These are phyloP conservation scores for Lumbricus terrestris DNA, from an alignment of 2,888 invertebrate genomes.

Conservation along the genomic window DNA sequence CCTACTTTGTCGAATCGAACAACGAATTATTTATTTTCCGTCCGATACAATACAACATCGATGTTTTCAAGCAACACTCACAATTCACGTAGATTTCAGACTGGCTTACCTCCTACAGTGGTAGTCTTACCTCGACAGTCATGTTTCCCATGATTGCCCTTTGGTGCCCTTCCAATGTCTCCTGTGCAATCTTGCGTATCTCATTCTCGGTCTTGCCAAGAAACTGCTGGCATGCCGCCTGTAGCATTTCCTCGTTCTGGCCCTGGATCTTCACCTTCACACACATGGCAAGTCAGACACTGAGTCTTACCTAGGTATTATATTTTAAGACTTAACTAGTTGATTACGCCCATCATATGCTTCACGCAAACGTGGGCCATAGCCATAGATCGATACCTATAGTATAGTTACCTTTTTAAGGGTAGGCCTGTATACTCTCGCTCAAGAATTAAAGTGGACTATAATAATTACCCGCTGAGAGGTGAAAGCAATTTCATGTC, in stretches of 20 bases:
- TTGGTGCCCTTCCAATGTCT: slow-evolving; percentile 62
- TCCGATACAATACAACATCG: no score
- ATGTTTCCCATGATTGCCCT: slow-evolving; percentile 62
- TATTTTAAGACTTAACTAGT: neutral
- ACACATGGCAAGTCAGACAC: neutral
- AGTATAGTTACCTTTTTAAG: no score
- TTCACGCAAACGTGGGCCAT: no score
- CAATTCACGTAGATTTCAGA: neutral
- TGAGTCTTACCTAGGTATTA: neutral
- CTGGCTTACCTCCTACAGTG: neutral
- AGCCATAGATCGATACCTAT: no score
- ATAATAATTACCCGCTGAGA: no score
- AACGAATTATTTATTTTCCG: no score
- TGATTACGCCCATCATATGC: no score
- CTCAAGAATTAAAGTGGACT: no score
- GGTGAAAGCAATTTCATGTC: no score
- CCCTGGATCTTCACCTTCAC: slow-evolving; percentile 61
- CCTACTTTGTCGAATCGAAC: no score
- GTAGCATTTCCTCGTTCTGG: slow-evolving; percentile 58
- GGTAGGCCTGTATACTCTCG: no score
- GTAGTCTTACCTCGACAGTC: slow-evolving; percentile 57
- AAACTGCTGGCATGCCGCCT: slow-evolving; percentile 60
- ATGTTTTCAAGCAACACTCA: neutral
- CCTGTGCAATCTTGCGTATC: slow-evolving; percentile 57
- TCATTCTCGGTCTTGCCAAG: slow-evolving; percentile 57